Evolutionary conservation across 37 sponge, comb jelly and placozoan genomes (phyloP), one percentile per base, ranked within the genome.

Genomic region (Tethya wilhelma): DNA sequence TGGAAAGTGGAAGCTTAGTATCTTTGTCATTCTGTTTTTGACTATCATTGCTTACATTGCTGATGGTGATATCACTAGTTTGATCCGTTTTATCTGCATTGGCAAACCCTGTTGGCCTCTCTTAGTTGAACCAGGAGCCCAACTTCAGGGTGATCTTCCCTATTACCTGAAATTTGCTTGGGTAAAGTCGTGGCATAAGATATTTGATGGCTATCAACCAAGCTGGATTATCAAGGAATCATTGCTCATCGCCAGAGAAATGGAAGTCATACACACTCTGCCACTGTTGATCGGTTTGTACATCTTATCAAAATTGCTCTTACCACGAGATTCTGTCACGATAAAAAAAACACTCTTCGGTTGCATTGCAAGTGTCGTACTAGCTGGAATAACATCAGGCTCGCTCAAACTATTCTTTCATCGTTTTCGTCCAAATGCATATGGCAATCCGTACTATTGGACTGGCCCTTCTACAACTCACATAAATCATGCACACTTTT

Each of bases 361-460:
- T 41, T 43, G 82, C 22, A 71, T 82, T 14, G 46, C 82, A 46
- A 74, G 82, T 28, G 73, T 82, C 8, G 82, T 82, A 1, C 29
- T 82, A 36, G 74, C 65, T n/a, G 74, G 82, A 0, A 53, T 72
- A 2, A 63, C 46, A 58, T 82, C 82, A 12, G 81, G 60, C 37
- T 29, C 44, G 2, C 44, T 71, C 46, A 82, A 82, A 74, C 29
- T 82, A 26, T 26, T 82, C 14, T 26, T 82, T 19, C 82, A 82
- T 44, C 30, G 82, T 23, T 82, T 73, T 38, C 30, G 82, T 45
- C 82, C 82, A 36, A 82, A 82, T 72, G 82, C 82, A 6, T 82
- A 82, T 73, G 74, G 82, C 26, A 58, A 82, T 62, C 82, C 82
- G 17, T 82, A 82, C 73, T 62, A 59, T 64, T 82, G 82, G 82